A percentile compares a stretch with the other conserved stretches of the same genome.
Evolutionary conservation across 2,888 invertebrate genomes (phyloP).

Genomic region (Didymodactylos carnosus): DNA sequence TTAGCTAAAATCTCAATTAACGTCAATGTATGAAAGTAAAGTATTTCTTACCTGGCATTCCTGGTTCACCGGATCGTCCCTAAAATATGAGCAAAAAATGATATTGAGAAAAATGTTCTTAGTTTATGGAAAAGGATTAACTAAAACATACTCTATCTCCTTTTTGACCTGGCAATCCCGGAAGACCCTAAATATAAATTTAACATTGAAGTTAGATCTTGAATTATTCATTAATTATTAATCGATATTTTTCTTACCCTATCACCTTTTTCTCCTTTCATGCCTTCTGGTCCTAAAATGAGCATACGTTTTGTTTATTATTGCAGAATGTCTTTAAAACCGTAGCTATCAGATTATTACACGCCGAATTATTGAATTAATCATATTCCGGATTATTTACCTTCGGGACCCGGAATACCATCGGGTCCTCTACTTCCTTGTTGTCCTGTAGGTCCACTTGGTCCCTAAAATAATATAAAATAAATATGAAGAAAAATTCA

Average conservation of each 20-base stretch:
- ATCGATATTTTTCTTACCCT: conserved; percentile 6
- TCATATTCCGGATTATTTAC: background rate
- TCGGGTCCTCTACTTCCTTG: background rate
- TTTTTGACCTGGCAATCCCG: conserved; percentile 7
- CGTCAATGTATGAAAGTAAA: too few relatives aligned
- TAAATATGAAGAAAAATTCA: background rate
- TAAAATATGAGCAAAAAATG: background rate
- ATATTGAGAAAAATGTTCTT: background rate
- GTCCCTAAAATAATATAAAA: background rate
- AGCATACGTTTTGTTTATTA: too few relatives aligned
- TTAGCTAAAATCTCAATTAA: too few relatives aligned
- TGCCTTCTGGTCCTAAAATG: background rate
- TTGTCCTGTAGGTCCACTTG: background rate
- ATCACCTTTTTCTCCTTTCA: conserved; percentile 9
- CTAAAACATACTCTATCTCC: background rate
- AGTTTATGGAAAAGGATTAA: background rate
- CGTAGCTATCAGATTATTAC: too few relatives aligned
- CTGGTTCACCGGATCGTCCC: conserved; percentile 14
- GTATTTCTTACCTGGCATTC: background rate
- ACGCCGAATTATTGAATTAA: too few relatives aligned
- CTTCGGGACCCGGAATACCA: background rate
- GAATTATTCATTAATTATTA: background rate
- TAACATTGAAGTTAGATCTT: background rate
- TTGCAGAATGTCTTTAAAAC: too few relatives aligned
- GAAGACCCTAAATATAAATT: conserved; percentile 4